phyloP scores from a whole-genome alignment of 2,888 invertebrate species.

The Cephonodes hylas region DNA sequence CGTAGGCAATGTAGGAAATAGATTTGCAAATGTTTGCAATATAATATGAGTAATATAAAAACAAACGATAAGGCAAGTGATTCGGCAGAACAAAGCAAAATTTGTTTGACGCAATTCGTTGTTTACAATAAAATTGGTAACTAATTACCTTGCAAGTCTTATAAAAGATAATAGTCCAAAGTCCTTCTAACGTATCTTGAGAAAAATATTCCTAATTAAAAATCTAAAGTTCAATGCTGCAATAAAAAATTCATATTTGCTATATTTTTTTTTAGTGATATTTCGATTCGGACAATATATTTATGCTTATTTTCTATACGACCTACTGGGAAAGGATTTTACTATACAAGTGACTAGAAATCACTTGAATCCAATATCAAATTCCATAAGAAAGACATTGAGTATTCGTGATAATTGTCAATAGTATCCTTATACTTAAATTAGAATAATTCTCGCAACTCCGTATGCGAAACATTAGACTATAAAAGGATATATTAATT shows the following conservation, averaged over 20 bases:
- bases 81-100: neutral
- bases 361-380: too few relatives aligned
- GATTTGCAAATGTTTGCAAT: neutral
- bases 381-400: too few relatives aligned
- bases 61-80: neutral
- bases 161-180: neutral
- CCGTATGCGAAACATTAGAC: too few relatives aligned
- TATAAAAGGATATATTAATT: too few relatives aligned
- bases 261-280: too few relatives aligned
- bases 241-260: neutral
- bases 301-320: too few relatives aligned
- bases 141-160: neutral
- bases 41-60: neutral
- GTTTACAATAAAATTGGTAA: neutral
- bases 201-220: neutral
- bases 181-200: neutral
- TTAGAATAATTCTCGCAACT: too few relatives aligned
- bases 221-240: neutral
- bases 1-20: neutral
- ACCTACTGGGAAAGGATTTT: too few relatives aligned
- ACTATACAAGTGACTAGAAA: too few relatives aligned
- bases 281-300: too few relatives aligned
- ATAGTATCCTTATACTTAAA: too few relatives aligned
- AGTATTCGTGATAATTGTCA: too few relatives aligned
- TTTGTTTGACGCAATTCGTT: neutral